Percentiles rank a stretch among this genome's conserved stretches.
phyloP scores from a whole-genome alignment of 2,888 invertebrate genomes.

The Zygogramma bicolorata region DNA sequence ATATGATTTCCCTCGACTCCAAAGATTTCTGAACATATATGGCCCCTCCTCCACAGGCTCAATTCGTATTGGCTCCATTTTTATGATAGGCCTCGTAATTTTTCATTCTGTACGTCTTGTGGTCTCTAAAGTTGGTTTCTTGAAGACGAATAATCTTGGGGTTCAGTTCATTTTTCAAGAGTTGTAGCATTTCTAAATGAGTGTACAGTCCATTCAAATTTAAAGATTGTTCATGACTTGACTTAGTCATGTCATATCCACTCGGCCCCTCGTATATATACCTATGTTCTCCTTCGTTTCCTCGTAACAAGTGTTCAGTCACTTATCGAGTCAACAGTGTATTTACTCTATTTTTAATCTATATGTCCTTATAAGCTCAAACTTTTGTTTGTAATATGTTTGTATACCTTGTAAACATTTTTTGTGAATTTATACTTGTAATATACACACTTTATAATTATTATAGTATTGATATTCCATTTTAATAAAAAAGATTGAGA shows the following conservation, averaged over 20 bases:
- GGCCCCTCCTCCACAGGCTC: not conserved
- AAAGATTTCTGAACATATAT: not conserved
- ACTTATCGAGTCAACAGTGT: too few species aligned
- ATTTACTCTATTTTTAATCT: too few species aligned
- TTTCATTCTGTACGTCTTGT: not conserved
- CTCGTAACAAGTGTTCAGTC: too few species aligned
- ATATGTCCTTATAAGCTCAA: too few species aligned
- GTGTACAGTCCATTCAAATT: not conserved
- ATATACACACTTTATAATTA: too few species aligned
- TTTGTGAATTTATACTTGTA: too few species aligned
- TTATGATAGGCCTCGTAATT: not conserved
- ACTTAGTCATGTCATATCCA: too few species aligned
- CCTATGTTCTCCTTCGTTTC: too few species aligned
- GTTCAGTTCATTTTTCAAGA: not conserved
- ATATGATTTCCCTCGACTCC: not conserved
- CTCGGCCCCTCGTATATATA: too few species aligned
- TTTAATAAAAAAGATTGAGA: not conserved
- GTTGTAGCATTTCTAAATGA: constrained; percentile 2
- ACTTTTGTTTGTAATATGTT: too few species aligned
- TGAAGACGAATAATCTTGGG: not conserved
- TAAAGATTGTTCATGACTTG: too few species aligned
- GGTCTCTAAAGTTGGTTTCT: not conserved
- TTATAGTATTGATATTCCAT: constrained; percentile 19
- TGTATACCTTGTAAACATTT: too few species aligned
- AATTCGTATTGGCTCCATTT: not conserved